Evolutionary conservation across 2,113 vertebrate species (phyloP).

Genomic region (Thymallus thymallus): DNA sequence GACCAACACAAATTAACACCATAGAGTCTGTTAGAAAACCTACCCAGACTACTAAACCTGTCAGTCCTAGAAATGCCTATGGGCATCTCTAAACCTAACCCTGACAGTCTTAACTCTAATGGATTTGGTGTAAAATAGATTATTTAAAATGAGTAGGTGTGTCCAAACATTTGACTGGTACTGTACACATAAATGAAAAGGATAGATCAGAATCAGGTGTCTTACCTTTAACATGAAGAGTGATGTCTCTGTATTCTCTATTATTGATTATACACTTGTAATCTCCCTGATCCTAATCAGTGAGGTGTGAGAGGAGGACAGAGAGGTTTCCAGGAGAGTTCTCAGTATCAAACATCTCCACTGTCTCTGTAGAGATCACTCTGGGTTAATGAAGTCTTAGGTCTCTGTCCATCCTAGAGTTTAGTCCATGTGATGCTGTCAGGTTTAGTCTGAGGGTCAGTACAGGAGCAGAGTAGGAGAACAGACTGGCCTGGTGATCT

Average conservation of each 20-base stretch:
- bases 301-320: background rate
- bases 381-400: background rate
- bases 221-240: background rate
- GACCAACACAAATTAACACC: too few species aligned
- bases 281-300: background rate
- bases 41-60: too few species aligned
- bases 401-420: background rate
- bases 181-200: too few species aligned
- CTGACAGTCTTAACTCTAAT: background rate
- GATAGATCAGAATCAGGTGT: background rate
- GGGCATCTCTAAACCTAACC: too few species aligned
- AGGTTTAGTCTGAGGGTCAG: background rate
- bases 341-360: background rate
- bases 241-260: background rate
- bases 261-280: background rate
- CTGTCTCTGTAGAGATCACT: background rate
- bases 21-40: too few species aligned
- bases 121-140: background rate
- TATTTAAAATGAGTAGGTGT: background rate
- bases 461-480: slow-evolving; percentile 1
- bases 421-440: background rate
- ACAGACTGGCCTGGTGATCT: background rate
- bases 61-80: too few species aligned
- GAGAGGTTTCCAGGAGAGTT: background rate
- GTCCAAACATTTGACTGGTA: too few species aligned